Evolutionary conservation across 2,797 vertebrate genomes (phyloP).

Genomic region (Anguilla marmorata): DNA sequence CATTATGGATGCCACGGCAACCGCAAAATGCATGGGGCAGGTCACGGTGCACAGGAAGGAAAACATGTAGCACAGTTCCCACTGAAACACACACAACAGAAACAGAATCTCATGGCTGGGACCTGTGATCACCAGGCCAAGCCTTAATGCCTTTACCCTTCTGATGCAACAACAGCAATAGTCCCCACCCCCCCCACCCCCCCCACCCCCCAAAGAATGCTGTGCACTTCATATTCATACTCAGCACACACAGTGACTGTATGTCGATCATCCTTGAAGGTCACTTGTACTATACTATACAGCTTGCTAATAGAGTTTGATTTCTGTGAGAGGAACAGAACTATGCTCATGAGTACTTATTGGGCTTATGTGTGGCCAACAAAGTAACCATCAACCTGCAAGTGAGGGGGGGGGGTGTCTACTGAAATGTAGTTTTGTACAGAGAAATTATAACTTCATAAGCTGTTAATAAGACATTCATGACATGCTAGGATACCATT

Average conservation of each 20-base stretch:
- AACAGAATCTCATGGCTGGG: background rate
- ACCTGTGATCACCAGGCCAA: background rate
- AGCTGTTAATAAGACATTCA: background rate
- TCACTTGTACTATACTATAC: background rate
- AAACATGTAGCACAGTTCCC: conserved; percentile 57
- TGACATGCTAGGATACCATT: background rate
- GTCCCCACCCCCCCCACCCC: too few relatives aligned
- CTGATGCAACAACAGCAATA: background rate
- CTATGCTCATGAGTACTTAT: background rate
- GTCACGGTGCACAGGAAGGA: conserved; percentile 50
- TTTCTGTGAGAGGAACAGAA: background rate
- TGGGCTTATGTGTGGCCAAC: background rate
- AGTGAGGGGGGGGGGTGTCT: too few relatives aligned
- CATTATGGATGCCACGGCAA: conserved; percentile 55
- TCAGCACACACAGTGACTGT: background rate
- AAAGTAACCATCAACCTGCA: background rate
- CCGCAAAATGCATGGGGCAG: conserved; percentile 53
- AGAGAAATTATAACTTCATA: background rate
- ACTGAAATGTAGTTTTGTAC: too few relatives aligned
- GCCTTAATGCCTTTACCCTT: background rate
- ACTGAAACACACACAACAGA: conserved; percentile 53
- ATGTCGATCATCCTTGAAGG: background rate
- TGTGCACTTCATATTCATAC: background rate
- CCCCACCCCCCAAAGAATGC: background rate
- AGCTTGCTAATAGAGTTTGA: background rate